These are phyloP conservation scores for Ischnus inquisitorius DNA, from an alignment of 2,888 invertebrate genomes.

Conservation along the genomic window DNA sequence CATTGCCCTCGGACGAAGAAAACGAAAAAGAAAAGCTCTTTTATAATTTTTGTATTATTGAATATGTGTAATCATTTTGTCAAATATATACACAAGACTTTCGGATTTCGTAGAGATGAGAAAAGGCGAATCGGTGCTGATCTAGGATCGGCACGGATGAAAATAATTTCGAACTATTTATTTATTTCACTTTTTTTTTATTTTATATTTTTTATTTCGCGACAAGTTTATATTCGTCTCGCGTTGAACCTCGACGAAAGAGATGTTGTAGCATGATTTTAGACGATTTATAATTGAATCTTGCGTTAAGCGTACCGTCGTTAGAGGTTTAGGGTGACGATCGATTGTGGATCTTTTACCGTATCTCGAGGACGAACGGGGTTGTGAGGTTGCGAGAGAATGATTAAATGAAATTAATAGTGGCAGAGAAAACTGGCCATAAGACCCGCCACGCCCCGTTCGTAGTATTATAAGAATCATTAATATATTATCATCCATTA, in stretches of 20 bases:
- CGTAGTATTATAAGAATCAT: slow-evolving; percentile 85
- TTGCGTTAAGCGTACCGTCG: slow-evolving; percentile 66
- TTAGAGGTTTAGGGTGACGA: slow-evolving; percentile 68
- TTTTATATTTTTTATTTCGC: slow-evolving; percentile 63
- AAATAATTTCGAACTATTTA: slow-evolving; percentile 67
- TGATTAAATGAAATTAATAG: slow-evolving; percentile 46
- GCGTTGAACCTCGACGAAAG: slow-evolving; percentile 64
- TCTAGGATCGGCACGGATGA: slow-evolving; percentile 69
- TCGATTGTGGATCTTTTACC: slow-evolving; percentile 72
- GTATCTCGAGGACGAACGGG: slow-evolving; percentile 69
- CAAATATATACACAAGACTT: slow-evolving; percentile 54
- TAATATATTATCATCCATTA: slow-evolving; percentile 85
- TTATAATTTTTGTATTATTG: slow-evolving; percentile 64
- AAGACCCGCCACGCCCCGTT: slow-evolving; percentile 71
- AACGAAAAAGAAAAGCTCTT: slow-evolving; percentile 44
- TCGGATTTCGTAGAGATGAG: slow-evolving; percentile 42
- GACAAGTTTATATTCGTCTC: slow-evolving; percentile 65
- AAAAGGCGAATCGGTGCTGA: slow-evolving; percentile 56
- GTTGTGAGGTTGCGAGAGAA: slow-evolving; percentile 56
- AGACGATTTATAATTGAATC: slow-evolving; percentile 73
- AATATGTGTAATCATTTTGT: slow-evolving; percentile 64
- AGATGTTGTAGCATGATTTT: slow-evolving; percentile 77
- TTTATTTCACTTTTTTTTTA: slow-evolving; percentile 61
- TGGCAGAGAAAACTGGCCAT: slow-evolving; percentile 48
- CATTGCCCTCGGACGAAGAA: slow-evolving; percentile 72